These are phyloP conservation scores for Meriones psammophilus DNA, from an alignment of 2,797 vertebrate genomes.

Conservation along the genomic window DNA sequence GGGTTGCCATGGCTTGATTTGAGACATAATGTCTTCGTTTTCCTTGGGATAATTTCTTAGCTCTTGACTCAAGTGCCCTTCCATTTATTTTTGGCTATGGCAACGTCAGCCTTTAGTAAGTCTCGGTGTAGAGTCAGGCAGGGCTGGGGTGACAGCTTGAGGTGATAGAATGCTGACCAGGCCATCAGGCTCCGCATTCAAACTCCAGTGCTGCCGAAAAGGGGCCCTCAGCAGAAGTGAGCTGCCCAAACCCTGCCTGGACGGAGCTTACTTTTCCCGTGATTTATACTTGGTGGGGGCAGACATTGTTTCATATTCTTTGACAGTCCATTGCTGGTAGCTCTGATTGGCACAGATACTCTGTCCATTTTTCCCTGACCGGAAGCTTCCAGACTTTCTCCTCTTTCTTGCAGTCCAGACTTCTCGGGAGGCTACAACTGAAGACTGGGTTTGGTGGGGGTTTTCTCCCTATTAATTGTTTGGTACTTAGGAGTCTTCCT, in stretches of 20 bases:
- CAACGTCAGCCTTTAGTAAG: not conserved
- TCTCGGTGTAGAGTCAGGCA: not conserved
- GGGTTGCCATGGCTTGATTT: not conserved
- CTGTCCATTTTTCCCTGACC: not conserved
- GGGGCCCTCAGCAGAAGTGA: no score
- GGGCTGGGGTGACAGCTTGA: not conserved
- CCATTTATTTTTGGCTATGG: not conserved
- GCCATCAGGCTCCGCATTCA: not conserved
- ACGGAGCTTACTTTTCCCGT: not conserved
- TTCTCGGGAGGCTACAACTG: not conserved
- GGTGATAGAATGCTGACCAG: not conserved
- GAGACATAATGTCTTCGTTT: not conserved
- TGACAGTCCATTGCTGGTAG: not conserved
- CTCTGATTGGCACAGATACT: not conserved
- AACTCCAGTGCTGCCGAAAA: not conserved
- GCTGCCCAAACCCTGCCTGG: not conserved
- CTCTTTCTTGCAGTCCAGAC: not conserved
- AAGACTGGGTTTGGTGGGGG: not conserved
- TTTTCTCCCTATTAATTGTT: not conserved
- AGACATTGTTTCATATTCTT: not conserved
- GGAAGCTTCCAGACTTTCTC: not conserved
- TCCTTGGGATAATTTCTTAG: not conserved
- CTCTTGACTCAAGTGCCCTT: not conserved
- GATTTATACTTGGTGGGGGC: not conserved
- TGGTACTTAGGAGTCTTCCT: not conserved